Evolutionary conservation across 2,888 invertebrate genomes (phyloP).

Genomic region (Andrena bucephala): DNA sequence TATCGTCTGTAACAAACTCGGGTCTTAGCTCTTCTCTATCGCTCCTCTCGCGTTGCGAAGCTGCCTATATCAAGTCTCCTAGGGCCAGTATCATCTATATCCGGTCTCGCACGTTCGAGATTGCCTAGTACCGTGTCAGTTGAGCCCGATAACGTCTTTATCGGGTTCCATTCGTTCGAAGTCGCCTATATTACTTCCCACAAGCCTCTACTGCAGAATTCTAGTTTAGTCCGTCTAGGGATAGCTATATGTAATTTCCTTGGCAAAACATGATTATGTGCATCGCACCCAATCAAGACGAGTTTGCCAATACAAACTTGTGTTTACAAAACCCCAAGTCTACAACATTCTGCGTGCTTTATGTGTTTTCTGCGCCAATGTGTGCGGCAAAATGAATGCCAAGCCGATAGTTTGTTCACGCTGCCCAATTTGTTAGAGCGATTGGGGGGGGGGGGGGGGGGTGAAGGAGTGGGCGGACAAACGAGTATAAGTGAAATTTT

Average conservation of each 20-base stretch:
- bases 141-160: not conserved
- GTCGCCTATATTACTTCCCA: not conserved
- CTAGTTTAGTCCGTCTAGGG: not conserved
- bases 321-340: not conserved
- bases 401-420: no score
- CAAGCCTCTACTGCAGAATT: no score
- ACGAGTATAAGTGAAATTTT: no score
- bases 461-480: no score
- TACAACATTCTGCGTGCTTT: not conserved
- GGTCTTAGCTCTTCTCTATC: not conserved
- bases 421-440: no score
- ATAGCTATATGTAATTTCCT: not conserved
- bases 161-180: not conserved
- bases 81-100: not conserved
- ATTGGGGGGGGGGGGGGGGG: no score
- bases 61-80: constrained; percentile 10
- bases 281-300: not conserved
- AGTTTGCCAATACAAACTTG: not conserved
- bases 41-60: not conserved
- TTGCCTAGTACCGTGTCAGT: not conserved
- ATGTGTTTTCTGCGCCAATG: not conserved
- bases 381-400: no score
- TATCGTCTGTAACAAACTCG: not conserved
- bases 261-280: no score
- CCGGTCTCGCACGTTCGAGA: not conserved